Percentiles rank a stretch among this genome's conserved stretches.
Evolutionary conservation across 2,888 invertebrate genomes (phyloP).

Genomic region (Rhamphomyia laevipes): DNA sequence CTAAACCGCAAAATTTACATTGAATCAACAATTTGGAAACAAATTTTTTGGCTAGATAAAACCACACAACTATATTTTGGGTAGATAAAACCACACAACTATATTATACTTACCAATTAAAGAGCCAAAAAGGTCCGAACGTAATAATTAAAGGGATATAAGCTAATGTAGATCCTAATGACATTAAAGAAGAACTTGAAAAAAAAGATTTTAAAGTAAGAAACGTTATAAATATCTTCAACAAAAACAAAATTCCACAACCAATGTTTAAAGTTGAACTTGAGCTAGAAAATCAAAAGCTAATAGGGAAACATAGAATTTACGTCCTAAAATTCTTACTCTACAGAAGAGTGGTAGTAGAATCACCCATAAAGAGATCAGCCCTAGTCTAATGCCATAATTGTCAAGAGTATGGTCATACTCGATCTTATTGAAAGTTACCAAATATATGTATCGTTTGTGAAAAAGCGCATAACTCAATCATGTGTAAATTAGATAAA

Average conservation of each 20-base stretch:
- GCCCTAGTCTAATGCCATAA: neutral
- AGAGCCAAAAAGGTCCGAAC: neutral
- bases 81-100: no score
- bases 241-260: neutral
- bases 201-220: no score
- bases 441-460: neutral
- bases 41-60: no score
- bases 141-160: neutral
- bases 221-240: neutral
- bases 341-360: slow-evolving; percentile 1
- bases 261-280: neutral
- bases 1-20: no score
- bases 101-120: neutral
- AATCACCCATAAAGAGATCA: neutral
- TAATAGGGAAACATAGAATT: neutral
- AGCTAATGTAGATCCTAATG: neutral
- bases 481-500: neutral
- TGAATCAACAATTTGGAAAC: no score
- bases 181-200: neutral
- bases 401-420: slow-evolving; percentile 6
- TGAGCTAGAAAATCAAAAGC: neutral
- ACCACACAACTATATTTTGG: no score
- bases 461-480: neutral
- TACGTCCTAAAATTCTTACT: slow-evolving; percentile 1
- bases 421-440: neutral